Conservation (phyloP, 2,113 vertebrate species). For the Petrocephalus microphthalmus region DNA sequence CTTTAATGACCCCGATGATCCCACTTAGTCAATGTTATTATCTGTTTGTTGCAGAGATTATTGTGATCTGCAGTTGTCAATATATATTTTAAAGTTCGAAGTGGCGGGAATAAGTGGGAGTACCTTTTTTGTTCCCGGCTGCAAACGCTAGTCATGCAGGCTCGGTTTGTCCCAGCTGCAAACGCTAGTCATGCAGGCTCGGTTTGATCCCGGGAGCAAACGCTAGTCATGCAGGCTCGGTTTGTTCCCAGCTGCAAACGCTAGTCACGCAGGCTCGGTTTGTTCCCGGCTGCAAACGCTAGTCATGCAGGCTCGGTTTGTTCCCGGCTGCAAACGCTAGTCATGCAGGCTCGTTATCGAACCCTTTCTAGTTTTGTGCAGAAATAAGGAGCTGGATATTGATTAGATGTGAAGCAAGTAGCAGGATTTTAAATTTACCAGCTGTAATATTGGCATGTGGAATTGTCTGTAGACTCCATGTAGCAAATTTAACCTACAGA, state of each 20-base stretch:
- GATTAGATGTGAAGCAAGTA: background rate
- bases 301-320: background rate
- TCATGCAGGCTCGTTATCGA: no score
- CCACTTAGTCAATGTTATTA: background rate
- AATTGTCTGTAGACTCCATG: background rate
- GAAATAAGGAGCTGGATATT: background rate
- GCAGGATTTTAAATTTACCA: background rate
- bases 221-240: no score
- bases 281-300: background rate
- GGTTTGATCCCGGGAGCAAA: no score
- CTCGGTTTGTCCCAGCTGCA: no score
- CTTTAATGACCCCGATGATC: background rate
- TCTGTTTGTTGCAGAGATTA: background rate
- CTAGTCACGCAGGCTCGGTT: no score
- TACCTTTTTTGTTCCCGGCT: background rate
- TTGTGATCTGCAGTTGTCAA: background rate
- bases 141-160: background rate
- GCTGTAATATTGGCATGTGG: background rate
- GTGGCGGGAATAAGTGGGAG: background rate
- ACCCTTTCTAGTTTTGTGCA: background rate
- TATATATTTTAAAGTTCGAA: background rate
- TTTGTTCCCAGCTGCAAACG: no score
- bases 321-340: no score
- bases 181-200: no score
- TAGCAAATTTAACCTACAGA: background rate